Percentiles rank a stretch among this genome's conserved stretches.
Evolutionary conservation across 2,888 invertebrate species (phyloP).

Genomic region (Drosophila stalkeri): DNA sequence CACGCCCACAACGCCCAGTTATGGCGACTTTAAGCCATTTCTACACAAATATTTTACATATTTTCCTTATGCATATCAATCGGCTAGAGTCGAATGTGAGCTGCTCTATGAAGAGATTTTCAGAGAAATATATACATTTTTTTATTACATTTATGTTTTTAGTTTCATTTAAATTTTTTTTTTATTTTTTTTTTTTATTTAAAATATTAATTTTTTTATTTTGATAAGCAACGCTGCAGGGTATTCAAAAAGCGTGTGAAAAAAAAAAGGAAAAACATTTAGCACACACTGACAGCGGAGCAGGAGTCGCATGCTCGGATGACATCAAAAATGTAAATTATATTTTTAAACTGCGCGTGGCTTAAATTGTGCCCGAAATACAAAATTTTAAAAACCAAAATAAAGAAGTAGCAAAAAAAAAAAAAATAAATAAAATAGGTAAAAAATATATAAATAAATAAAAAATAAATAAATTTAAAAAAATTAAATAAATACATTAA

Average conservation of each 20-base stretch:
- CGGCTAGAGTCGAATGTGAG: background rate
- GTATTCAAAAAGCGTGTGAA: constrained; percentile 23
- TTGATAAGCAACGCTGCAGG: background rate
- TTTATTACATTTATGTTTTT: background rate
- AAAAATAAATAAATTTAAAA: background rate
- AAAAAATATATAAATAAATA: background rate
- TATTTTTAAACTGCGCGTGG: constrained; percentile 37
- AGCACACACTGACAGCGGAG: background rate
- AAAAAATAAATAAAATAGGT: too few relatives aligned
- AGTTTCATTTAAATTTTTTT: background rate
- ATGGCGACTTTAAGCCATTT: constrained; percentile 61
- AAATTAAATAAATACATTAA: background rate
- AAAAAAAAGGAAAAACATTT: constrained; percentile 5
- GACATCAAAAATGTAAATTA: constrained; percentile 70
- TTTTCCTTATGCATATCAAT: constrained; percentile 52
- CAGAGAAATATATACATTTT: background rate
- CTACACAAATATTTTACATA: constrained; percentile 68
- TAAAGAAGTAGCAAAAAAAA: too few relatives aligned
- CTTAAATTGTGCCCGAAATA: constrained; percentile 38
- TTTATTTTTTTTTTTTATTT: background rate
- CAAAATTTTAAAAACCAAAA: background rate
- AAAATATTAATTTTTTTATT: background rate
- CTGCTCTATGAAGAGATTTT: constrained; percentile 15
- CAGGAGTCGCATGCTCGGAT: constrained; percentile 28
- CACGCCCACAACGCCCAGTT: constrained; percentile 29